Conservation (phyloP, 2,888 invertebrate species). For the Serrognathus titanus region DNA sequence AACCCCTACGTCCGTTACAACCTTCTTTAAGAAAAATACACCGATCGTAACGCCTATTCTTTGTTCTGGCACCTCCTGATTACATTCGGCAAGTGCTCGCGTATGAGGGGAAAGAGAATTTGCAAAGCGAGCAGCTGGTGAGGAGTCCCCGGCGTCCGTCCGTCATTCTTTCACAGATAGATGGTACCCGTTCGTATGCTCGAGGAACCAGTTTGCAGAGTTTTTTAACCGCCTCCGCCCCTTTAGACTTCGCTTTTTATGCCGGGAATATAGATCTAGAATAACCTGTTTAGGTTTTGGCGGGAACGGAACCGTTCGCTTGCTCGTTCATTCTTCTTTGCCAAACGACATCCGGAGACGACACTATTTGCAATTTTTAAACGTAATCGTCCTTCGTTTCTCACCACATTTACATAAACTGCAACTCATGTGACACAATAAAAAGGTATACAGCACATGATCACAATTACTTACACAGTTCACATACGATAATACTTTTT, state of each 20-base stretch:
- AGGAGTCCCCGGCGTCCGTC: constrained; percentile 12
- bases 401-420: no score
- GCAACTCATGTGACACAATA: no score
- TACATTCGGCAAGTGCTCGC: constrained; percentile 43
- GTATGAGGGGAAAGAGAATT: constrained; percentile 30
- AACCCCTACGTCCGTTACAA: constrained; percentile 25
- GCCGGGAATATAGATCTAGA: constrained; percentile 40
- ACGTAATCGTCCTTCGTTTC: no score
- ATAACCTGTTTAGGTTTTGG: constrained; percentile 44
- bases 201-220: constrained; percentile 10
- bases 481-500: no score
- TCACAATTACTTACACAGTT: no score
- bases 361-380: constrained; percentile 10
- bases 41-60: constrained; percentile 30
- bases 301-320: constrained; percentile 27
- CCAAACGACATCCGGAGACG: constrained; percentile 17
- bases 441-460: no score
- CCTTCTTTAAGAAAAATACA: constrained; percentile 26
- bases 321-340: constrained; percentile 2
- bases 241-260: constrained; percentile 33
- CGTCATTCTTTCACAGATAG: constrained; percentile 4
- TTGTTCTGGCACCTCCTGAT: constrained; percentile 41
- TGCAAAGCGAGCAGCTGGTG: constrained; percentile 30
- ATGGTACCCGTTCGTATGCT: constrained; percentile 13
- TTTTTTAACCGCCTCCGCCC: constrained; percentile 49